Evolutionary conservation across 2,113 vertebrate genomes (phyloP).

Genomic region (Mirza zaza): DNA sequence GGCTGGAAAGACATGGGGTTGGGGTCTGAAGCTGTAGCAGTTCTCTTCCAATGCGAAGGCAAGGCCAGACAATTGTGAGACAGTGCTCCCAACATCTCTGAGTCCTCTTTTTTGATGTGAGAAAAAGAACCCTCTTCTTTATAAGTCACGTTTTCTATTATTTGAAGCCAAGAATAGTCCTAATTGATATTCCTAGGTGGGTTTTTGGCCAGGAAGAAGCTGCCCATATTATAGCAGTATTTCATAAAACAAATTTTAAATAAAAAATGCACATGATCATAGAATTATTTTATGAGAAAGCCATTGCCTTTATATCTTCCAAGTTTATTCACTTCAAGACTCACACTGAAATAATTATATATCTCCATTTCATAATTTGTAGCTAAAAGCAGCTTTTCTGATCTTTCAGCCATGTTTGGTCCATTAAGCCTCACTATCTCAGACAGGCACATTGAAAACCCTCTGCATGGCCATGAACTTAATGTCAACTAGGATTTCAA

Average conservation of each 20-base stretch:
- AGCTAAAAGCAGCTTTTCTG: conserved; percentile 35
- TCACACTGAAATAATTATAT: conserved; percentile 6
- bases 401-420: background rate
- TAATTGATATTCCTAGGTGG: background rate
- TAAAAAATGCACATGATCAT: background rate
- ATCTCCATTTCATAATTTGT: conserved; percentile 44
- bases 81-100: rapidly evolving
- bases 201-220: background rate
- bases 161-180: background rate
- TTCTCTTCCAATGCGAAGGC: background rate
- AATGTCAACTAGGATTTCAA: conserved; percentile 45
- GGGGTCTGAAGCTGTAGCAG: too few relatives aligned
- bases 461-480: background rate
- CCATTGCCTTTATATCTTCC: background rate
- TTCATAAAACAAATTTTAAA: conserved; percentile 29
- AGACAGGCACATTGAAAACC: background rate
- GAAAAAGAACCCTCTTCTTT: background rate
- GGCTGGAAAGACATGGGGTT: background rate
- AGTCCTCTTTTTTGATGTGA: background rate
- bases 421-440: background rate
- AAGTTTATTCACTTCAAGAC: conserved; percentile 17
- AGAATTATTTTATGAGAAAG: conserved; percentile 13
- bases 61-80: background rate
- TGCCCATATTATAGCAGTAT: background rate
- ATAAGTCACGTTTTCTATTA: background rate